A percentile compares a stretch with the other conserved stretches of the same genome.
Evolutionary conservation across 2,797 vertebrate genomes (phyloP).

Genomic region (Coracias cyanogaster): DNA sequence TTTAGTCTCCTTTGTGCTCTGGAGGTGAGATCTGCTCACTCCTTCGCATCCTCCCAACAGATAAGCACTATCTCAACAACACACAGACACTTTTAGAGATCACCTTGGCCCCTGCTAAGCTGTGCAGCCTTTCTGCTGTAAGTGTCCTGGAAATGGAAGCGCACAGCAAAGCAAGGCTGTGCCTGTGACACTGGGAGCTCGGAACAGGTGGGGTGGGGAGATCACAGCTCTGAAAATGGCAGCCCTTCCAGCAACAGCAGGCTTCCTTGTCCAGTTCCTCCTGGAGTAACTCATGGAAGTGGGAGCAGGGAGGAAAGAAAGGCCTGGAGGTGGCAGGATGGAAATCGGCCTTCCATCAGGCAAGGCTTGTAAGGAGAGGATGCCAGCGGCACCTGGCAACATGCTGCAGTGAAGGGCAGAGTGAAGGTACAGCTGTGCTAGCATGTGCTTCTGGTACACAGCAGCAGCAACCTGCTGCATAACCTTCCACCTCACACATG

Average conservation of each 20-base stretch:
- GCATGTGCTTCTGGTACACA: accelerated
- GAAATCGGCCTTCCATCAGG: background rate
- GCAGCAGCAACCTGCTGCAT: background rate
- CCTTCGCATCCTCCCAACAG: background rate
- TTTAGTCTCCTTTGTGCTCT: conserved; percentile 15
- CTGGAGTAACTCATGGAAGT: background rate
- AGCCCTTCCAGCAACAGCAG: background rate
- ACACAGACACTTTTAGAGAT: conserved; percentile 44
- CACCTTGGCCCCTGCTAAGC: conserved; percentile 7
- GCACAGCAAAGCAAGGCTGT: background rate
- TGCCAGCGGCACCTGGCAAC: background rate
- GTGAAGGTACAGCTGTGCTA: background rate
- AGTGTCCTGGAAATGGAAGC: background rate
- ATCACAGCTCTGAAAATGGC: background rate
- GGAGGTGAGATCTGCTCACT: conserved; percentile 1
- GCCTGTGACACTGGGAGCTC: background rate
- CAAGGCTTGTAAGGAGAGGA: background rate
- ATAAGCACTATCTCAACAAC: conserved; percentile 18
- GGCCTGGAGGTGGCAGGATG: background rate
- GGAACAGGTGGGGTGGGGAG: background rate
- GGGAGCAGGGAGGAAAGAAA: background rate
- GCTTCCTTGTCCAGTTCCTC: background rate
- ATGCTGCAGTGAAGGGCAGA: background rate
- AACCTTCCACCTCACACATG: background rate
- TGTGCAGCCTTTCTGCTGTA: background rate